These are phyloP conservation scores for Nemotelus pantherinus DNA, from an alignment of 2,888 invertebrate genomes.

Conservation along the genomic window DNA sequence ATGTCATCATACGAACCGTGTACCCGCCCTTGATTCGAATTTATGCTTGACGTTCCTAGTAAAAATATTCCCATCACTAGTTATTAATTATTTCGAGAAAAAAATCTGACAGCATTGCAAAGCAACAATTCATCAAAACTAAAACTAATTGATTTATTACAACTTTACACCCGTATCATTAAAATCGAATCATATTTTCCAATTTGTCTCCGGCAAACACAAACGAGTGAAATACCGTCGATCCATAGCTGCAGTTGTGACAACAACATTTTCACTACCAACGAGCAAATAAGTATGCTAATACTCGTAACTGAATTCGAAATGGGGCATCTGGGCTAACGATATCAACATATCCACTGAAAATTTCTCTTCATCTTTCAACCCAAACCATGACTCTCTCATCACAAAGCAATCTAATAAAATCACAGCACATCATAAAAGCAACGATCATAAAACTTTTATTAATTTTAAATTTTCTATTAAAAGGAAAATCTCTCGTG, in stretches of 20 bases:
- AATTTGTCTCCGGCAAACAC: not conserved
- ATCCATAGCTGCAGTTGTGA: too few relatives aligned
- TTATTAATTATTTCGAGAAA: too few relatives aligned
- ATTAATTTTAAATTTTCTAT: constrained; percentile 48
- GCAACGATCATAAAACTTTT: constrained; percentile 44
- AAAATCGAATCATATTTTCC: constrained; percentile 37
- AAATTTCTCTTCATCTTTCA: not conserved
- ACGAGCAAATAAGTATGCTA: too few relatives aligned
- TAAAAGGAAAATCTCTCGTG: constrained; percentile 43
- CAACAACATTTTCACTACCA: too few relatives aligned
- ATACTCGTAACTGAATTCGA: too few relatives aligned
- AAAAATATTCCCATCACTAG: too few relatives aligned
- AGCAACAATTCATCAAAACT: not conserved
- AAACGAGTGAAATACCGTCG: too few relatives aligned
- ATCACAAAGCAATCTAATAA: constrained; percentile 38
- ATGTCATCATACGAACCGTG: too few relatives aligned
- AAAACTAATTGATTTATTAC: constrained; percentile 35
- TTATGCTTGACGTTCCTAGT: too few relatives aligned
- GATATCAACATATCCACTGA: not conserved
- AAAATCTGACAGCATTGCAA: too few relatives aligned
- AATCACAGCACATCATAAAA: constrained; percentile 44
- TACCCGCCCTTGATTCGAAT: too few relatives aligned
- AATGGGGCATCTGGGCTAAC: too few relatives aligned
- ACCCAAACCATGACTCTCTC: not conserved
- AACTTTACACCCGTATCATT: constrained; percentile 5